Percentiles rank a stretch among this genome's conserved stretches.
These are phyloP conservation scores for Ambastaia sidthimunki DNA, from an alignment of 2,797 vertebrate genomes.

Conservation along the genomic window DNA sequence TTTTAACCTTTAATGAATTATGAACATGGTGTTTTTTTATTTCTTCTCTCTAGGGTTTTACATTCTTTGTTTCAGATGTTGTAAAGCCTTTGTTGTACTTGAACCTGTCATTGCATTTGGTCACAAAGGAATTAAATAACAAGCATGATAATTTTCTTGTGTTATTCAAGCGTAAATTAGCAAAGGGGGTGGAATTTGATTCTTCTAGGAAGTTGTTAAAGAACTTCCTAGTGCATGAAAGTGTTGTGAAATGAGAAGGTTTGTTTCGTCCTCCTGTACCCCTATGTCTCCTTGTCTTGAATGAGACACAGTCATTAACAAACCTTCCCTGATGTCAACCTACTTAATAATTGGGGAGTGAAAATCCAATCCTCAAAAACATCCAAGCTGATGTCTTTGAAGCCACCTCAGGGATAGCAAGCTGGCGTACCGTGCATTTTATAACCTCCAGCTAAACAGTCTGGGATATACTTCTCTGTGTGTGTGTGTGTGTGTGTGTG, in stretches of 20 bases:
- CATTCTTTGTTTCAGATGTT: slow-evolving; percentile 25
- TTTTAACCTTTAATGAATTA: slow-evolving; percentile 40
- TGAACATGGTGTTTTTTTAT: slow-evolving; percentile 35
- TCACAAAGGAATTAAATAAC: slow-evolving; percentile 49
- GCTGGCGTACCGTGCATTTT: slow-evolving; percentile 66
- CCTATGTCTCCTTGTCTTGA: slow-evolving; percentile 24
- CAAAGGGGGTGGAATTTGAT: neutral
- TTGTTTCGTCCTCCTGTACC: slow-evolving; percentile 25
- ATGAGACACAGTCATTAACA: slow-evolving; percentile 46
- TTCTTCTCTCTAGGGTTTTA: slow-evolving; percentile 8
- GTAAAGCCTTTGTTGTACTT: slow-evolving; percentile 34
- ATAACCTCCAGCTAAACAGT: slow-evolving; percentile 67
- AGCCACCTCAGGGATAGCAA: slow-evolving; percentile 69
- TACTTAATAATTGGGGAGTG: slow-evolving; percentile 68
- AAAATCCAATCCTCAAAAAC: slow-evolving; percentile 63
- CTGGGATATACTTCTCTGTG: slow-evolving; percentile 40
- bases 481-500: neutral
- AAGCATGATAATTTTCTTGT: slow-evolving; percentile 38
- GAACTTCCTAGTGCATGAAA: slow-evolving; percentile 48
- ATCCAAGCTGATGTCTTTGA: slow-evolving; percentile 70
- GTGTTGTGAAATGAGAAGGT: slow-evolving; percentile 38
- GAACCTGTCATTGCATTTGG: slow-evolving; percentile 38
- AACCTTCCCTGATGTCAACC: slow-evolving; percentile 67
- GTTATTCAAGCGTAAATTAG: slow-evolving; percentile 43
- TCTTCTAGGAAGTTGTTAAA: slow-evolving; percentile 26